Base-by-base conservation (phyloP, 2,113 vertebrate species). In the Ctenomys sociabilis region DNA sequence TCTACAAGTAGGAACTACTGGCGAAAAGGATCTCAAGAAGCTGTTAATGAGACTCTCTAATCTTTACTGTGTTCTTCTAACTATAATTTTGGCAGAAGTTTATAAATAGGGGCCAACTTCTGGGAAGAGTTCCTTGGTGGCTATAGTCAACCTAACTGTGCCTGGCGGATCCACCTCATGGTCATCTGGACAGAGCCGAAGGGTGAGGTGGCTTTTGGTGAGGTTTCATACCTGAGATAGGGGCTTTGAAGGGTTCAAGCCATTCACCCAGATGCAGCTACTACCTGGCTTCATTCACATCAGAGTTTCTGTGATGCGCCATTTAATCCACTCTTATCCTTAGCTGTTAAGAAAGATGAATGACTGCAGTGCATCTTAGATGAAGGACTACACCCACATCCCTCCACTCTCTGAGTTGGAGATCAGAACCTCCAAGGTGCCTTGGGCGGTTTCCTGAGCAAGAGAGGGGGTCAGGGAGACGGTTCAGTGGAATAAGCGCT, bases 211-310 rank as follows among this genome's bases (percentile, higher is more conserved):
- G n/a, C 12, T 88, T 77, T 81, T 37, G 30, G 10, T 78, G 24
- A 80, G 40, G 37, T 30, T 32, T 43, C 2, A 52, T 32, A 78
- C 64, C 6, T 3, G 28, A 82, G 32, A 1, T 2, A 43, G 28
- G 6, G 49, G 68, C 57, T 30, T 35, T 5, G 40, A 37, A 5
- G 63, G 88, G 85, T 66, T 94, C 22, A 22, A 13, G 52, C 32
- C 2, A 1, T 70, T 30, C 81, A 64, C 16, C 52, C n/a, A 12
- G 80, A 32, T 85, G 73, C 40, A 88, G 7, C 40, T 43, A 77
- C 86, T 94, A 73, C 64, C 19, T 7, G 72, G 59, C 52, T 78
- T 93, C 90, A 49, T 78, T 93, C 90, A 49, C 17, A 37, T 37
- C 81, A 30, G 35, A 30, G 57, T 5, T 22, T 63, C 78, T 35